Evolutionary conservation across 1,140 invertebrate species (phyloP), one percentile per base, ranked within the genome.

Genomic region (Halictus rubicundus): DNA sequence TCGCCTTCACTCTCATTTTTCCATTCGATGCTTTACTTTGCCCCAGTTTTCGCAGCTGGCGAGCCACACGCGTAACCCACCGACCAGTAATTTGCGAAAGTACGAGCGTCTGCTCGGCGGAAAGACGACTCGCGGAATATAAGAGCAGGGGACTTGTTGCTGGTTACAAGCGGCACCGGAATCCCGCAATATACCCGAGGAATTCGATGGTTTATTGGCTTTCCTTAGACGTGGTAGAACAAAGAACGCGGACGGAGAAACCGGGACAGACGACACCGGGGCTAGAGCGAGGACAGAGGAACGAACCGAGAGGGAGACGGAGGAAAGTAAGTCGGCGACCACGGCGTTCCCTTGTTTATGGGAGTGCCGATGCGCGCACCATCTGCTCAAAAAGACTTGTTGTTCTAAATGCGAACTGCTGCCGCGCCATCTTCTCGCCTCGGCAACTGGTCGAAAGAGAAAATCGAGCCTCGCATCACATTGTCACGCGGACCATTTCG

Each of bases 201-300:
- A 92, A 92, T 92, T 92, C 90, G 90, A 92, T 92, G 90, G 90
- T 92, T 92, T 92, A 92, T 92, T 92, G 91, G 90, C 88, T 92
- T 92, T 91, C 80, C 88, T 92, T 87, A 90, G 88, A 92, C 90
- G 90, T 92, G 91, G 89, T 81, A 84, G 89, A 89, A 91, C 84
- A 91, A 91, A 82, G 88, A 84, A 78, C 14, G 80, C 57, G 80
- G 54, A 52, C 65, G 74, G 83, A 78, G 79, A 78, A 69, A 69
- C 70, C 65, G 72, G 57, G 69, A 71, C 57, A 68, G 71, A 54
- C 63, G 61, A 79, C 82, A 80, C 80, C 80, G 78, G 49, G 79
- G 68, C 64, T 61, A 72, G 75, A 21, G 21, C 54, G 54, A n/a
- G 78, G 70, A 82, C 74, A 70, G 74, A 81, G 75, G 46, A 78